Evolutionary conservation across 1,140 invertebrate species (phyloP).

Genomic region (Akabosia matsudoensis): DNA sequence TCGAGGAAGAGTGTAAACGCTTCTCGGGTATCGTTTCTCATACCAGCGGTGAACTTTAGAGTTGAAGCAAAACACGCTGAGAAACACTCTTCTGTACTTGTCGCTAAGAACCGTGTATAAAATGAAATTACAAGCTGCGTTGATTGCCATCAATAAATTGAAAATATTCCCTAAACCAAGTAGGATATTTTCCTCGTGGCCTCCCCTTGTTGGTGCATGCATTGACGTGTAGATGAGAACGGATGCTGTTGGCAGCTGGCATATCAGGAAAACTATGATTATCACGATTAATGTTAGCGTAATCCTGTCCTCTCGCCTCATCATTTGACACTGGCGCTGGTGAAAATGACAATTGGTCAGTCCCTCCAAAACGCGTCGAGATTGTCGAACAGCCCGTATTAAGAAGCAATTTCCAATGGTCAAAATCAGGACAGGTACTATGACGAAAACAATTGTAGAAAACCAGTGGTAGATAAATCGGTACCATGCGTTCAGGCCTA

Average conservation of each 20-base stretch:
- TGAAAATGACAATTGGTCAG: too few species aligned
- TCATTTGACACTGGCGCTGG: too few species aligned
- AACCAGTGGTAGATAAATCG: constrained; percentile 64
- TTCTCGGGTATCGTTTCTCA: too few species aligned
- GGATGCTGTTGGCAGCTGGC: constrained; percentile 66
- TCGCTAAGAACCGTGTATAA: constrained; percentile 73
- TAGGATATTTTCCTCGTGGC: constrained; percentile 53
- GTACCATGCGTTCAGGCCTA: constrained; percentile 60
- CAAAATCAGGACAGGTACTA: constrained; percentile 65
- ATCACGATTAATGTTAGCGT: constrained; percentile 72
- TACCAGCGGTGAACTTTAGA: not conserved
- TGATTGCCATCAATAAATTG: constrained; percentile 67
- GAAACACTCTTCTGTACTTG: constrained; percentile 69
- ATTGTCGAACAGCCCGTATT: constrained; percentile 58
- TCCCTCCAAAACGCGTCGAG: too few species aligned
- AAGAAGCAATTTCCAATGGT: constrained; percentile 69
- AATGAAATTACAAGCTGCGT: constrained; percentile 69
- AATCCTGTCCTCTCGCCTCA: constrained; percentile 66
- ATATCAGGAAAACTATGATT: constrained; percentile 69
- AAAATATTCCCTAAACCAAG: constrained; percentile 66
- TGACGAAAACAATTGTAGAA: constrained; percentile 62
- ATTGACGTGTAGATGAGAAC: constrained; percentile 57
- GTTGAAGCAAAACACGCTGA: constrained; percentile 60
- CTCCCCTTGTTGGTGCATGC: constrained; percentile 50
- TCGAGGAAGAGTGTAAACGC: too few species aligned